These are phyloP conservation scores for Eptatretus burgeri DNA, from an alignment of 2,113 vertebrate species.

Conservation along the genomic window DNA sequence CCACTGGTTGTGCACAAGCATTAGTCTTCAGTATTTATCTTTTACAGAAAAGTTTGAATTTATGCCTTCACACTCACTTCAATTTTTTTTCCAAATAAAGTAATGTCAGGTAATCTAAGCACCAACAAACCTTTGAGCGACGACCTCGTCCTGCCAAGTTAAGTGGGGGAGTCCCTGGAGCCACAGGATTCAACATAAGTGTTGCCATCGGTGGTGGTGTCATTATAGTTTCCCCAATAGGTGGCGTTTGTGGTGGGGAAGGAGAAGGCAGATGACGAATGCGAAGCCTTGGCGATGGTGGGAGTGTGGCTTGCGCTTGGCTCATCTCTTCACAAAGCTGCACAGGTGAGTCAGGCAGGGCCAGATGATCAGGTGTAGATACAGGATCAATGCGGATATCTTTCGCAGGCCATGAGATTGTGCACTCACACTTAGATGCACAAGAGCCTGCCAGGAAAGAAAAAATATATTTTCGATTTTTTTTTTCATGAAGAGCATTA, in stretches of 20 bases:
- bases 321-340: not conserved
- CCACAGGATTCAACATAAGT: not conserved
- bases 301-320: not conserved
- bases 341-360: not conserved
- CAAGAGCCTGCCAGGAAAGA: not conserved
- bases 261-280: not conserved
- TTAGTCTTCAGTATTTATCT: too few relatives aligned
- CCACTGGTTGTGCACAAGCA: too few relatives aligned
- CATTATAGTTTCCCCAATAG: not conserved
- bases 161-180: too few relatives aligned
- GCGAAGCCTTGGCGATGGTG: conserved; percentile 2
- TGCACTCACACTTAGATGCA: not conserved
- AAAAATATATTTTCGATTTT: not conserved
- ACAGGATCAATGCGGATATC: not conserved
- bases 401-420: conserved; percentile 1
- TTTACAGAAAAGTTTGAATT: too few relatives aligned
- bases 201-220: not conserved
- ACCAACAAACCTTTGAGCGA: too few relatives aligned
- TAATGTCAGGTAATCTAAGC: too few relatives aligned
- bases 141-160: too few relatives aligned
- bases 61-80: too few relatives aligned
- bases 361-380: not conserved
- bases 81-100: too few relatives aligned
- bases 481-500: too few relatives aligned
- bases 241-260: conserved; percentile 1